Conservation (phyloP, 2,113 vertebrate genomes). For the Centropus unirufus region DNA sequence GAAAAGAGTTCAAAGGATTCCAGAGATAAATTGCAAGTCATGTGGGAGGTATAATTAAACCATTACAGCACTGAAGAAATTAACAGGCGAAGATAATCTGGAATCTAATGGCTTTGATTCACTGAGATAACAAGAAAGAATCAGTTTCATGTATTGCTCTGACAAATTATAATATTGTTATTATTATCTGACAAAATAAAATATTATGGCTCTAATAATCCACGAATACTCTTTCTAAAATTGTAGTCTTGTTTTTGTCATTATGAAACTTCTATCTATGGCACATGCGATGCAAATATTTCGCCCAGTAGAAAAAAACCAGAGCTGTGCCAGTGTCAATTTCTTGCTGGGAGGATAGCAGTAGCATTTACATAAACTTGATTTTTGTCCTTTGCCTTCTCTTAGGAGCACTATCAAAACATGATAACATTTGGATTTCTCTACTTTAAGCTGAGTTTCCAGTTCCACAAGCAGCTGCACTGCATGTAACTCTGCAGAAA, state of each 20-base stretch:
- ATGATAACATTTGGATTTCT: slow-evolving; percentile 73
- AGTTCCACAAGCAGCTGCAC: slow-evolving; percentile 74
- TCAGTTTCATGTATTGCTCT: not conserved
- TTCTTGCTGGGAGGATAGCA: slow-evolving; percentile 47
- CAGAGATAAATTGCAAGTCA: not conserved
- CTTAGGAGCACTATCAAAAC: slow-evolving; percentile 66
- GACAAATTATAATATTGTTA: not conserved
- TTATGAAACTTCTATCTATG: not conserved
- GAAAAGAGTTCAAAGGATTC: not conserved
- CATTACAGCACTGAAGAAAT: not conserved
- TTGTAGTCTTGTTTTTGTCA: not conserved
- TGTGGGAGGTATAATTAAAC: not conserved
- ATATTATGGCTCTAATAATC: not conserved
- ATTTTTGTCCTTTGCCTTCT: slow-evolving; percentile 57
- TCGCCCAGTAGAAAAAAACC: not conserved
- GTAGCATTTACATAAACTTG: slow-evolving; percentile 72
- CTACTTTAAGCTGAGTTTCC: slow-evolving; percentile 69
- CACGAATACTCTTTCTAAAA: not conserved
- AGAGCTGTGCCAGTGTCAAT: not conserved
- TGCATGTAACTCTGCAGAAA: slow-evolving; percentile 73
- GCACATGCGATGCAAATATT: not conserved
- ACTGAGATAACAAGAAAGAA: not conserved
- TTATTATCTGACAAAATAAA: too few species aligned
- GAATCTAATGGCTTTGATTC: not conserved
- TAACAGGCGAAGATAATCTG: not conserved